Conservation (phyloP, 2,113 vertebrate genomes). For the Psophia crepitans region DNA sequence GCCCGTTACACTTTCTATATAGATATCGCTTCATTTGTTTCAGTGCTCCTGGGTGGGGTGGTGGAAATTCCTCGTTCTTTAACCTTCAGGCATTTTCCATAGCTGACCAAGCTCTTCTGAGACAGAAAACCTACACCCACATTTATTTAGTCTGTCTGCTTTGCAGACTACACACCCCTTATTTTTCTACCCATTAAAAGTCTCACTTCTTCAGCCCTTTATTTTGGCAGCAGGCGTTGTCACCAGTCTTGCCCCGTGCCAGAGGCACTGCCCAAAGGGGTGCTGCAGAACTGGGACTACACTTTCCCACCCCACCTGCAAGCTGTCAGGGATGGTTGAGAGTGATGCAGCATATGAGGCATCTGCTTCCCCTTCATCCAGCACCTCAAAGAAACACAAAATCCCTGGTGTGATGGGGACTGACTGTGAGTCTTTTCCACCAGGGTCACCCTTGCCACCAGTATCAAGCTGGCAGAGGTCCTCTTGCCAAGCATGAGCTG, state of each 20-base stretch:
- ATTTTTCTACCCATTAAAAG: neutral
- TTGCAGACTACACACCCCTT: neutral
- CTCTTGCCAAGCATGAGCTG: neutral
- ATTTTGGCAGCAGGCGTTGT: neutral
- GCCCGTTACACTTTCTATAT: neutral
- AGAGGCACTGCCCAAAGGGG: neutral
- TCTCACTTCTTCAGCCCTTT: neutral
- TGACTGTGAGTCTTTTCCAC: neutral
- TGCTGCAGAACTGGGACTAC: neutral
- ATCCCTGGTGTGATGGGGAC: neutral
- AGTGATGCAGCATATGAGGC: neutral
- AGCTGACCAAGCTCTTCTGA: neutral
- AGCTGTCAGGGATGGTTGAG: neutral
- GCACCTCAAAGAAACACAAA: neutral
- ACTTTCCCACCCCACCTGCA: accelerated
- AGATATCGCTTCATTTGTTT: constrained; percentile 26
- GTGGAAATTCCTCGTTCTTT: constrained; percentile 13
- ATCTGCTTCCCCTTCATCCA: neutral
- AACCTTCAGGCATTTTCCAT: neutral
- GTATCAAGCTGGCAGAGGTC: neutral
- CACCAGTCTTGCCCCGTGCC: neutral
- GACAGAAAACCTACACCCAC: neutral
- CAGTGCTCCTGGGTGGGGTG: neutral
- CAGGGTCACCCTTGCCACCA: neutral
- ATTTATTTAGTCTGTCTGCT: neutral